Percentiles rank a stretch among this genome's conserved stretches.
phyloP scores from a whole-genome alignment of 2,113 vertebrate genomes.

The Mormyrus lacerda region DNA sequence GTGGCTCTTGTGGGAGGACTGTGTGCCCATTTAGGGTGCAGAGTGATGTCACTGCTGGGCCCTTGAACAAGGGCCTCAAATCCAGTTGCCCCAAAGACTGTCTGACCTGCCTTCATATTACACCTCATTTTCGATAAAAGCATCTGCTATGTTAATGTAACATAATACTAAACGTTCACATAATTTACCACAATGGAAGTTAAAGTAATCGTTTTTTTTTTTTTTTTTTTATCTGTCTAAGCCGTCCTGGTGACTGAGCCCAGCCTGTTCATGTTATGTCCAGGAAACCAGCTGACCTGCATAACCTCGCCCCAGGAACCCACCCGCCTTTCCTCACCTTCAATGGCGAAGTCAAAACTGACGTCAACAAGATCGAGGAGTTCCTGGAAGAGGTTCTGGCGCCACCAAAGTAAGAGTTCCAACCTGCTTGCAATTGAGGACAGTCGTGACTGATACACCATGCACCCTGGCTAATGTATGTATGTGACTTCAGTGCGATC shows the following conservation, averaged over 20 bases:
- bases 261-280: conserved; percentile 26
- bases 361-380: conserved; percentile 96
- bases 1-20: neutral
- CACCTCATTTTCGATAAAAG: neutral
- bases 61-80: neutral
- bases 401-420: conserved; percentile 76
- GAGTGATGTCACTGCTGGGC: neutral
- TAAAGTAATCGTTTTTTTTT: neutral
- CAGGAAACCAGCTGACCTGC: conserved; percentile 92
- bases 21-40: neutral
- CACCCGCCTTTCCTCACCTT: conserved; percentile 96
- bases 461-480: too few species aligned
- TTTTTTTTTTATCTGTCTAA: neutral
- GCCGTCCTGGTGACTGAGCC: neutral
- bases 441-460: neutral
- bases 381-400: conserved; percentile 84
- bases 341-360: conserved; percentile 93
- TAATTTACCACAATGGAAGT: neutral
- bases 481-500: neutral
- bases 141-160: neutral
- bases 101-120: neutral
- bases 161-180: neutral
- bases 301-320: conserved; percentile 92
- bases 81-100: neutral
- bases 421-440: neutral